phyloP scores from a whole-genome alignment of 2,888 invertebrate species.

The Lymantria monacha region DNA sequence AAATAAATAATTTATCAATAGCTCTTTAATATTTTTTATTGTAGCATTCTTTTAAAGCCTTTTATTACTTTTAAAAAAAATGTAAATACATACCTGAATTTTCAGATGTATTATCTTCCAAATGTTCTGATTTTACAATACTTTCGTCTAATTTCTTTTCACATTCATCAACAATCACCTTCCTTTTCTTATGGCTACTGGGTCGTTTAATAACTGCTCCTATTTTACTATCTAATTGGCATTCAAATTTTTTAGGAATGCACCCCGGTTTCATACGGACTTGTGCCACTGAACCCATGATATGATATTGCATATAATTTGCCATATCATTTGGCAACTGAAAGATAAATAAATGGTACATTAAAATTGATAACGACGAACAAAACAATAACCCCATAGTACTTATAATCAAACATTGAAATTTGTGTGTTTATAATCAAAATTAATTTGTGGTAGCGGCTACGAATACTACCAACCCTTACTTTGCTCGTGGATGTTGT shows the following conservation, averaged over 20 bases:
- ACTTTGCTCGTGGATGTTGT: too few species aligned
- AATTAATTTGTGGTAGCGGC: too few species aligned
- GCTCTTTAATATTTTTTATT: too few species aligned
- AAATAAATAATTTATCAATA: too few species aligned
- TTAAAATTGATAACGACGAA: too few species aligned
- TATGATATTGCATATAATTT: conserved; percentile 39
- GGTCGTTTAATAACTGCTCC: conserved; percentile 16
- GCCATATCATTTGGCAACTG: conserved; percentile 43
- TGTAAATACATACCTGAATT: not conserved
- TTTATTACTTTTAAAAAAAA: too few species aligned
- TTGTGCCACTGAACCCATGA: conserved; percentile 41
- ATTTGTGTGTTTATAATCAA: too few species aligned
- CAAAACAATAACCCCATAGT: too few species aligned
- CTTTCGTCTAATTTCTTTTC: not conserved
- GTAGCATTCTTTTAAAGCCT: too few species aligned
- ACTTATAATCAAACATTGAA: too few species aligned
- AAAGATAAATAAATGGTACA: conserved; percentile 8
- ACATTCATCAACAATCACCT: not conserved
- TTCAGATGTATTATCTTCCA: not conserved
- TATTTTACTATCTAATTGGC: conserved; percentile 31
- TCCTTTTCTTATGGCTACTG: conserved; percentile 6
- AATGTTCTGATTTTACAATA: not conserved
- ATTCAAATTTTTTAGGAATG: conserved; percentile 35
- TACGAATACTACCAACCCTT: too few species aligned
- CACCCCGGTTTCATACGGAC: conserved; percentile 40